phyloP scores from a whole-genome alignment of 2,113 vertebrate genomes.

The Xiphorhynchus elegans region DNA sequence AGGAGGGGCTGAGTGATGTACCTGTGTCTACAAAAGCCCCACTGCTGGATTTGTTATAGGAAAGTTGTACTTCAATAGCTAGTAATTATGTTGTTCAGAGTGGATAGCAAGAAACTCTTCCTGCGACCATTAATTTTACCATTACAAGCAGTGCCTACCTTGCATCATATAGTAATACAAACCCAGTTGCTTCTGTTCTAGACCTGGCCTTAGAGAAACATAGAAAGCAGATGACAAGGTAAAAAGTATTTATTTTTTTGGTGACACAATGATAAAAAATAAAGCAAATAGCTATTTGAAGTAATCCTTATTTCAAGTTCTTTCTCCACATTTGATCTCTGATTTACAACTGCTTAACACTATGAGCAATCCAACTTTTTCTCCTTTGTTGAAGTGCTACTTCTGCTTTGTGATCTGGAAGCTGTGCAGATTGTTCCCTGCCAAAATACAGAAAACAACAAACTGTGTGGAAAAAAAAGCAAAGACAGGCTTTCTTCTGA shows the following conservation, averaged over 20 bases:
- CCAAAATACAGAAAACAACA: not conserved
- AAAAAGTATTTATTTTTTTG: not conserved
- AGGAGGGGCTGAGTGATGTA: not conserved
- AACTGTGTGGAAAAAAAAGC: not conserved
- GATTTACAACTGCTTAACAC: not conserved
- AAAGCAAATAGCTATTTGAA: not conserved
- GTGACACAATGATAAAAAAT: not conserved
- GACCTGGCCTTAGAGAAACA: not conserved
- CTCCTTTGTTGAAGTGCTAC: not conserved
- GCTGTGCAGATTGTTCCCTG: not conserved
- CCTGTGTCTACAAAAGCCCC: not conserved
- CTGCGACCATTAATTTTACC: not conserved
- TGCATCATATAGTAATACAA: not conserved
- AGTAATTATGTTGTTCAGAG: not conserved
- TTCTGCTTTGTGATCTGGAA: conserved; percentile 17
- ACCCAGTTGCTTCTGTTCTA: not conserved
- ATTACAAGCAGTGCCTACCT: not conserved
- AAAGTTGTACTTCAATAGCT: not conserved
- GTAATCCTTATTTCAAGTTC: not conserved
- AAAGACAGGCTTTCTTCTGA: not conserved
- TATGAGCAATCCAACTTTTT: not conserved
- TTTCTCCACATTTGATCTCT: not conserved
- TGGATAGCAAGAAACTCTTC: not conserved
- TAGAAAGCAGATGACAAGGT: not conserved
- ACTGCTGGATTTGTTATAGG: not conserved